Evolutionary conservation across 2,797 vertebrate genomes (phyloP).

Genomic region (Threskiornis aethiopicus): DNA sequence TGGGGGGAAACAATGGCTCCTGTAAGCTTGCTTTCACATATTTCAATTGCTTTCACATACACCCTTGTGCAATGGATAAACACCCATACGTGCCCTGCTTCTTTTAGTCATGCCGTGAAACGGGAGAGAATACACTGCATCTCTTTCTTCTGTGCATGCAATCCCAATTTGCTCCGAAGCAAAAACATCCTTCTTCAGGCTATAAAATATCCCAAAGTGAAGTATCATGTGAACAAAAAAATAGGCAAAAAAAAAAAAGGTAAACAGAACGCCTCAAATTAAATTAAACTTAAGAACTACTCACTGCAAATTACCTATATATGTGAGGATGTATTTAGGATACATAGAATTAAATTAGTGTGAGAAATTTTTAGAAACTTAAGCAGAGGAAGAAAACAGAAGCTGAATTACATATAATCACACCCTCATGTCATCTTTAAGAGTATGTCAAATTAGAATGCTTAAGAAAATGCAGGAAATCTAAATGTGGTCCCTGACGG

Average conservation of each 20-base stretch:
- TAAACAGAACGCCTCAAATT: constrained; percentile 24
- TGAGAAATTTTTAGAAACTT: constrained; percentile 52
- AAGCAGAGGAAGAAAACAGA: constrained; percentile 44
- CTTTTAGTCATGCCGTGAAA: neutral
- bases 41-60: neutral
- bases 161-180: neutral
- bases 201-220: neutral
- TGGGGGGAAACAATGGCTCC: neutral
- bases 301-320: constrained; percentile 8
- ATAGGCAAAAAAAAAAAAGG: neutral
- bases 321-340: neutral
- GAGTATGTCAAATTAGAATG: neutral
- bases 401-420: constrained; percentile 58
- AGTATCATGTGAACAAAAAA: neutral
- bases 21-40: neutral
- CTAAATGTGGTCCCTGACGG: neutral
- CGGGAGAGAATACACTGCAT: neutral
- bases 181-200: neutral
- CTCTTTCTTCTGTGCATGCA: neutral
- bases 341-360: constrained; percentile 34
- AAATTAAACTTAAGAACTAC: constrained; percentile 32
- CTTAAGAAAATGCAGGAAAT: constrained; percentile 37
- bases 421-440: constrained; percentile 23
- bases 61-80: neutral
- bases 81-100: neutral